phyloP scores from a whole-genome alignment of 2,113 vertebrate genomes.

The Podarcis cretensis region DNA sequence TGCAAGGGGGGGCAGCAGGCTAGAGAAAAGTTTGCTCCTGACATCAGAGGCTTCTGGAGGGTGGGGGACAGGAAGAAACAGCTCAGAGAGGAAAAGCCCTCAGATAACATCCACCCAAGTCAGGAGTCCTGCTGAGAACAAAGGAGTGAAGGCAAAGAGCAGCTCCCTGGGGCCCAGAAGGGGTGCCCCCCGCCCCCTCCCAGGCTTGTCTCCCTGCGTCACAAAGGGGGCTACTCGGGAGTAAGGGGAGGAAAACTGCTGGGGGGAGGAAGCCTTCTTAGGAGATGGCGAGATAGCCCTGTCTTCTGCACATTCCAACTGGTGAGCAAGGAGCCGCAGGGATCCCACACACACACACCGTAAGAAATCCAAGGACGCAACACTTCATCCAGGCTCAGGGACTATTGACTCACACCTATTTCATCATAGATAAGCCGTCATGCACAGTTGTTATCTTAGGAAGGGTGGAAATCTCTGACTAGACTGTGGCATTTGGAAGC shows the following conservation, averaged over 20 bases:
- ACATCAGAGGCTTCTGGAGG: neutral
- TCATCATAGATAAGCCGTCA: neutral
- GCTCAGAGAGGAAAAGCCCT: neutral
- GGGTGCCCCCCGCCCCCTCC: neutral
- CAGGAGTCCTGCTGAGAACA: neutral
- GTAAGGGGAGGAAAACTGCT: neutral
- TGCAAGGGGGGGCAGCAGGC: neutral
- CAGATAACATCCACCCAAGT: neutral
- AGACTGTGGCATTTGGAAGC: neutral
- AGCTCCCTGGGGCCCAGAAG: fast-evolving
- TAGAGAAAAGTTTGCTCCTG: neutral
- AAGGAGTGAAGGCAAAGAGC: neutral
- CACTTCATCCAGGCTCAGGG: neutral
- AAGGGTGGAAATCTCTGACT: neutral
- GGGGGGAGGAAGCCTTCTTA: neutral
- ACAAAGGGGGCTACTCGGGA: neutral
- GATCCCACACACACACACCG: too few relatives aligned
- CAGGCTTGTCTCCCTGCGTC: neutral
- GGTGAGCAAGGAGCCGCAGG: neutral
- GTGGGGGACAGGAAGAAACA: neutral
- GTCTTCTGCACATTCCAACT: neutral
- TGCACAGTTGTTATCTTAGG: neutral
- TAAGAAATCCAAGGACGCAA: neutral
- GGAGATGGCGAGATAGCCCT: neutral
- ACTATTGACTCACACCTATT: neutral